Evolutionary conservation across 1,140 invertebrate genomes (phyloP), one percentile per base, ranked within the genome.

Genomic region (Drosophila willistoni): DNA sequence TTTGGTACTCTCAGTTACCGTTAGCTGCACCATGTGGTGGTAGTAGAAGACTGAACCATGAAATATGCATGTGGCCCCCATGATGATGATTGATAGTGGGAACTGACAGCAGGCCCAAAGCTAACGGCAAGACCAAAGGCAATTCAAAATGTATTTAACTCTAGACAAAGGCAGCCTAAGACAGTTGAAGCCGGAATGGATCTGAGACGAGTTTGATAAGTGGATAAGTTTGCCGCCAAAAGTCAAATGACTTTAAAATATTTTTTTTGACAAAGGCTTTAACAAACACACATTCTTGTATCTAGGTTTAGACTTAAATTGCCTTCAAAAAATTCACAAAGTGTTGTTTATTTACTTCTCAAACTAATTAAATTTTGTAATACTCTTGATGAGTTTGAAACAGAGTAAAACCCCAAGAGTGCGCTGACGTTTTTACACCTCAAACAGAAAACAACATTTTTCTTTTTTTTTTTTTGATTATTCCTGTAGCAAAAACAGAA

Each of bases 41-140:
- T 39, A 57, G 62, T 69, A 55, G 54, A 29, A 55, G 54, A 29
- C 42, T 36, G 29, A 73, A 44, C 73, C 68, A 44, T 63, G 25
- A 77, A 77, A 77, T 77, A 77, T 77, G 69, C 73, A 77, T 64
- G 44, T 67, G 76, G 73, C 54, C 47, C 59, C 65, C 42, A 36
- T 76, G 73, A 76, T 76, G 73, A 77, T 77, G 73, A 77, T 77
- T 74, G 73, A 77, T 77, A 44, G 73, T 47, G n/a, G 39, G 29
- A 77, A 69, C 73, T 77, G 73, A 77, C 73, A 77, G 25, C 25
- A 59, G 59, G 54, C 41, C 72, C 51, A 59, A 39, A 33, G 29
- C 14, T n/a, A 56, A 59, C 10, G 14, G 14, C 34, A 36, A 29
- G 34, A 3, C 34, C 10, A 19, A 47, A 47, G 44, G 44, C 44